Conservation (phyloP, 2,888 invertebrate species). For the Marasmarcha lunaedactyla region DNA sequence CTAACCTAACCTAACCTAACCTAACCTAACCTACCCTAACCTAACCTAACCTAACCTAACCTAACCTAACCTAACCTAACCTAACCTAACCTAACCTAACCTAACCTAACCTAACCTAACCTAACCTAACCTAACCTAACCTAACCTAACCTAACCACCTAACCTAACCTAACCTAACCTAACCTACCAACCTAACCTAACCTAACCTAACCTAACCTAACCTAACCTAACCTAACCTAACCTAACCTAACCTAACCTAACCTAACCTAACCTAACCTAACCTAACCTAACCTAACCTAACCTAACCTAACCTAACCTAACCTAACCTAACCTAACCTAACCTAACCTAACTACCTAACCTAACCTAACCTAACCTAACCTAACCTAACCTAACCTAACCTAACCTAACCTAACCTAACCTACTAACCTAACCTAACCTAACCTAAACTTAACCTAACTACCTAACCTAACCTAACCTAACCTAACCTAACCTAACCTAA, state of each 20-base stretch:
- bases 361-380: constrained; percentile 1
- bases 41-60: constrained; percentile 1
- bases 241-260: constrained; percentile 1
- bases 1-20: constrained; percentile 1
- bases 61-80: constrained; percentile 1
- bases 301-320: constrained; percentile 1
- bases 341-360: constrained; percentile 1
- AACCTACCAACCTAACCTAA: constrained; percentile 1
- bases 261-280: constrained; percentile 1
- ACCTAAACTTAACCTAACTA: constrained; percentile 22
- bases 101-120: constrained; percentile 1
- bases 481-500: constrained; percentile 21
- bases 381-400: constrained; percentile 1
- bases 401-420: constrained; percentile 1
- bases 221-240: constrained; percentile 1
- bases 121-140: constrained; percentile 1
- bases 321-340: constrained; percentile 1
- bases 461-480: constrained; percentile 22
- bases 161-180: constrained; percentile 1
- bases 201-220: constrained; percentile 1
- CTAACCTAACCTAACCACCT: constrained; percentile 1
- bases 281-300: constrained; percentile 1
- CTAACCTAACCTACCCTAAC: constrained; percentile 1
- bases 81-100: constrained; percentile 1
- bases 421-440: constrained; percentile 18